These are phyloP conservation scores for Onychomys torridus DNA, from an alignment of 2,797 vertebrate species.

Conservation along the genomic window DNA sequence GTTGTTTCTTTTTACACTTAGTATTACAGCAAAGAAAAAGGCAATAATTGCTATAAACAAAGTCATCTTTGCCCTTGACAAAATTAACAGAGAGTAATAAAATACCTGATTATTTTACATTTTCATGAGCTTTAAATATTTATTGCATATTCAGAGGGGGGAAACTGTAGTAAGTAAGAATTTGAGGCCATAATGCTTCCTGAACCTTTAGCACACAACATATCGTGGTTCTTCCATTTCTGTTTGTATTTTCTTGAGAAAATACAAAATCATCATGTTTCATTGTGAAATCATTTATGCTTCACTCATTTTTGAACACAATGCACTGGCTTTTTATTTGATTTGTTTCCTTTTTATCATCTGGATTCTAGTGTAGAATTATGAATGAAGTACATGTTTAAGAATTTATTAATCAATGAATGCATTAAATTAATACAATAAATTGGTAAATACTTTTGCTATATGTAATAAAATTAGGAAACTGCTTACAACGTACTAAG, in stretches of 20 bases:
- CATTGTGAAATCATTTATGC: slow-evolving; percentile 9
- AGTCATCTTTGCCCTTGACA: not conserved
- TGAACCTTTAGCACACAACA: slow-evolving; percentile 17
- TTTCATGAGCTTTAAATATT: slow-evolving; percentile 63
- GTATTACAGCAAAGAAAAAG: not conserved
- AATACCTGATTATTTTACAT: not conserved
- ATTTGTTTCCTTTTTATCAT: not conserved
- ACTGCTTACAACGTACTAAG: not conserved
- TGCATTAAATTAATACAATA: not conserved
- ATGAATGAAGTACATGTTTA: not conserved
- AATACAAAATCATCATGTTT: slow-evolving; percentile 21
- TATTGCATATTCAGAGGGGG: not conserved
- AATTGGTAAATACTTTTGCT: slow-evolving; percentile 2
- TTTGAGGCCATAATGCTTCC: not conserved
- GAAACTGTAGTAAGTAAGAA: not conserved
- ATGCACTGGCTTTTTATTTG: not conserved
- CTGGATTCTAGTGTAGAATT: not conserved
- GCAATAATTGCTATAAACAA: not conserved
- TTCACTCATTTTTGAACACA: not conserved
- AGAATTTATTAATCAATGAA: slow-evolving; percentile 56
- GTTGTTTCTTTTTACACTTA: not conserved
- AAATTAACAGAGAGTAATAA: slow-evolving; percentile 21
- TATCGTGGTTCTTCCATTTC: not conserved
- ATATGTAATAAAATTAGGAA: not conserved
- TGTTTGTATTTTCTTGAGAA: not conserved